Conservation (phyloP, 2,113 vertebrate genomes). For the Todiramphus chloris region DNA sequence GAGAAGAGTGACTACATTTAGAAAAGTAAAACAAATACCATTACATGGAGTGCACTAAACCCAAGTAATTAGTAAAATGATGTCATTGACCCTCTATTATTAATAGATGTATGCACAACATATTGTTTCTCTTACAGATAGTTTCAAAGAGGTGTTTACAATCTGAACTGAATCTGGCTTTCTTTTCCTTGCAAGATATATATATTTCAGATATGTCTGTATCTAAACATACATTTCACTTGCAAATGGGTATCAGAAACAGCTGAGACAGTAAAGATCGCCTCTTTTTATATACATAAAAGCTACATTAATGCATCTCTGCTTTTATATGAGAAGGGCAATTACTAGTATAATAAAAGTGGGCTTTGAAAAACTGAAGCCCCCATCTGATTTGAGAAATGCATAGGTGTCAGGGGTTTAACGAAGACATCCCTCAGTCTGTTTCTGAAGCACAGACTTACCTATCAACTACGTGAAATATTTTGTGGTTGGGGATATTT, state of each 20-base stretch:
- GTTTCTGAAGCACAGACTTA: neutral
- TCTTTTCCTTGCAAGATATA: neutral
- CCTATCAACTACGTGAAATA: neutral
- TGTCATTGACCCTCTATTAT: conserved; percentile 33
- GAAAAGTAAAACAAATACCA: conserved; percentile 52
- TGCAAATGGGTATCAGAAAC: neutral
- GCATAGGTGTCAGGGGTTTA: neutral
- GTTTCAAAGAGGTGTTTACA: neutral
- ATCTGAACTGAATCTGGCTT: neutral
- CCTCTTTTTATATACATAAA: neutral
- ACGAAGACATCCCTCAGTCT: neutral
- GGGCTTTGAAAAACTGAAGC: neutral
- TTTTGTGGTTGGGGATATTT: neutral
- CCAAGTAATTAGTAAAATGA: conserved; percentile 49
- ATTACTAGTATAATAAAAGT: neutral
- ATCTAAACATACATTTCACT: neutral
- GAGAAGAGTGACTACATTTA: conserved; percentile 65
- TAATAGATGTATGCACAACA: neutral
- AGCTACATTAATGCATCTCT: neutral
- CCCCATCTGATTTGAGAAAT: neutral
- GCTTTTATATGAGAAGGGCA: neutral
- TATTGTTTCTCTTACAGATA: neutral
- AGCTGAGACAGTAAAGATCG: neutral
- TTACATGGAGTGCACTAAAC: conserved; percentile 1
- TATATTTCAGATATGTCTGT: neutral